These are phyloP conservation scores for Pedionomus torquatus DNA, from an alignment of 2,113 vertebrate species.

Conservation along the genomic window DNA sequence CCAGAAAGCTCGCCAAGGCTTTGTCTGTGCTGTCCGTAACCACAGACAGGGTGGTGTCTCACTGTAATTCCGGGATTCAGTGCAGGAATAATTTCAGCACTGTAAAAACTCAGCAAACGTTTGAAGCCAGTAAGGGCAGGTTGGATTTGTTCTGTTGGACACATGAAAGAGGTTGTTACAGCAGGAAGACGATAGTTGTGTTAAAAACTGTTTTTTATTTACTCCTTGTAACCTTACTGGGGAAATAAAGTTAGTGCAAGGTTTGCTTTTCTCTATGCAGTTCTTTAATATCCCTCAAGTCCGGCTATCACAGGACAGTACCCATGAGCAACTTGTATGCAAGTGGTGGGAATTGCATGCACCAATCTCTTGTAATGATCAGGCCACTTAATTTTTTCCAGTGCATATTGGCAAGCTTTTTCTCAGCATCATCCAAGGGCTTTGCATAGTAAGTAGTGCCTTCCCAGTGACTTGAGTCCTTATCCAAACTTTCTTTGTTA, in stretches of 20 bases:
- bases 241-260: background rate
- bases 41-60: conserved; percentile 27
- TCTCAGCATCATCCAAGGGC: background rate
- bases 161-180: background rate
- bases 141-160: background rate
- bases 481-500: background rate
- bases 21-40: background rate
- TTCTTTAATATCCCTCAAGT: background rate
- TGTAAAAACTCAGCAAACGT: background rate
- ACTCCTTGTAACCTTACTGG: background rate
- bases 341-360: background rate
- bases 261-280: background rate
- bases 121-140: conserved; percentile 8
- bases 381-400: background rate
- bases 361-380: background rate
- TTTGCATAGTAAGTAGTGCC: background rate
- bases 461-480: background rate
- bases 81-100: conserved; percentile 31
- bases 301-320: background rate
- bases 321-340: background rate
- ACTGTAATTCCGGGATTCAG: background rate
- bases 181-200: background rate
- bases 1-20: background rate
- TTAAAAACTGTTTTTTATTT: background rate
- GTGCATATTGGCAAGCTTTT: background rate